Percentiles rank a stretch among this genome's conserved stretches.
Evolutionary conservation across 1,140 invertebrate species (phyloP).

Genomic region (Apolygus lucorum): DNA sequence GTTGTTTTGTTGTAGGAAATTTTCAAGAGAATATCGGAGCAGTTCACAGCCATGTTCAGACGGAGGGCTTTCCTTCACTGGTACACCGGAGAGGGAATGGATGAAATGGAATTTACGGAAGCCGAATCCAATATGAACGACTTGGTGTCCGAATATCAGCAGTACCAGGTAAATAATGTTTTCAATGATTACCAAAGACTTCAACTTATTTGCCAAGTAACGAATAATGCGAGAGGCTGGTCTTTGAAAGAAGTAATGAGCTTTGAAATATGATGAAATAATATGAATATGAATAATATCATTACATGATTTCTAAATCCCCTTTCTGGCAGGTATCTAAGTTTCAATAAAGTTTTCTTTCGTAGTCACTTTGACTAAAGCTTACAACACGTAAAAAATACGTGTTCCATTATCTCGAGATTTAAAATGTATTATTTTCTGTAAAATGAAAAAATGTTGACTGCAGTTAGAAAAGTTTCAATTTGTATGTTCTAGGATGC

Average conservation of each 20-base stretch:
- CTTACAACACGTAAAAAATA: background rate
- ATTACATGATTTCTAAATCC: background rate
- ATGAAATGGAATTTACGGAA: slow-evolving; percentile 69
- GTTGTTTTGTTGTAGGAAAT: slow-evolving; percentile 43
- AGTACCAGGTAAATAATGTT: slow-evolving; percentile 49
- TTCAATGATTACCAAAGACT: background rate
- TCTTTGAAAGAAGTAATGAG: background rate
- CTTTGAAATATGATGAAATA: background rate
- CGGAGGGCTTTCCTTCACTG: slow-evolving; percentile 88
- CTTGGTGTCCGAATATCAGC: slow-evolving; percentile 71
- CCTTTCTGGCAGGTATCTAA: background rate
- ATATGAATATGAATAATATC: background rate
- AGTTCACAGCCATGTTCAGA: slow-evolving; percentile 86
- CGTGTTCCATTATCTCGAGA: background rate
- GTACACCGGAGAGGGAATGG: slow-evolving; percentile 54
- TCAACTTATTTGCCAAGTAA: background rate
- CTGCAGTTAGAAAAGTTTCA: background rate
- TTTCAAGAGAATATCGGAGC: slow-evolving; percentile 77
- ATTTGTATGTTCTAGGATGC: slow-evolving; percentile 33
- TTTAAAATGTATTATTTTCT: background rate
- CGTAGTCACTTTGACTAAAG: background rate
- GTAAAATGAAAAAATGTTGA: background rate
- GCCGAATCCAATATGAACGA: slow-evolving; percentile 72
- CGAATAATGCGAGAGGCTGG: background rate
- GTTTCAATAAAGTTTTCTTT: background rate